phyloP scores from a whole-genome alignment of 2,888 invertebrate genomes.

The Hermaeophaga mercurialis region DNA sequence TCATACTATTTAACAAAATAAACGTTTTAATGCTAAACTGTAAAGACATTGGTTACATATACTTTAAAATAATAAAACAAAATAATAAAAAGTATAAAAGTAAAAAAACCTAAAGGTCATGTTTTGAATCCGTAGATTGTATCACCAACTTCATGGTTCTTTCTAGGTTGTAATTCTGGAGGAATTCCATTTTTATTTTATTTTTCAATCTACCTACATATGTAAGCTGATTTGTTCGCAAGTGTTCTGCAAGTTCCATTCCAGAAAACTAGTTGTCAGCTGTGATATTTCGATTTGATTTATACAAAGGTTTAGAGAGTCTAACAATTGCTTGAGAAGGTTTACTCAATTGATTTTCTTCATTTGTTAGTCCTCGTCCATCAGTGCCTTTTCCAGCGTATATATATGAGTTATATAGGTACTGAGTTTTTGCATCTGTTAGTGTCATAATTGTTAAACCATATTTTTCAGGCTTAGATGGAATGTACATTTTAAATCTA shows the following conservation, averaged over 20 bases:
- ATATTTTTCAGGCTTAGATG: no score
- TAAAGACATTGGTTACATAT: no score
- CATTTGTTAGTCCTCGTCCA: conserved; percentile 7
- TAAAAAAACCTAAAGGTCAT: no score
- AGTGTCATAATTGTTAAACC: conserved; percentile 22
- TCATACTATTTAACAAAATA: no score
- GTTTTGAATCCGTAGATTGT: no score
- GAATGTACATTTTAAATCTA: no score
- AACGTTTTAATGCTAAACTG: no score
- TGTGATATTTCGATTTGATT: conserved; percentile 13
- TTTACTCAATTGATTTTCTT: conserved; percentile 1
- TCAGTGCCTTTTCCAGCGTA: conserved; percentile 19
- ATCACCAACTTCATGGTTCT: no score
- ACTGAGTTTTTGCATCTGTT: conserved; percentile 24
- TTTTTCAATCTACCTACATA: no score
- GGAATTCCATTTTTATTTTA: conserved; percentile 30
- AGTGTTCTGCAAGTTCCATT: conserved; percentile 13
- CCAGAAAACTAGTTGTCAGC: conserved; percentile 22
- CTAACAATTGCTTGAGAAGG: conserved; percentile 22
- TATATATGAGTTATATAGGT: conserved; percentile 26
- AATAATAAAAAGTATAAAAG: no score
- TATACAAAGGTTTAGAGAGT: conserved; percentile 9
- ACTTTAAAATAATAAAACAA: no score
- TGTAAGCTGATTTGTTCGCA: background rate
- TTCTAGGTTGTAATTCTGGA: conserved; percentile 19